Conservation (phyloP, 2,113 vertebrate species). For the Potamarius usumacintae region DNA sequence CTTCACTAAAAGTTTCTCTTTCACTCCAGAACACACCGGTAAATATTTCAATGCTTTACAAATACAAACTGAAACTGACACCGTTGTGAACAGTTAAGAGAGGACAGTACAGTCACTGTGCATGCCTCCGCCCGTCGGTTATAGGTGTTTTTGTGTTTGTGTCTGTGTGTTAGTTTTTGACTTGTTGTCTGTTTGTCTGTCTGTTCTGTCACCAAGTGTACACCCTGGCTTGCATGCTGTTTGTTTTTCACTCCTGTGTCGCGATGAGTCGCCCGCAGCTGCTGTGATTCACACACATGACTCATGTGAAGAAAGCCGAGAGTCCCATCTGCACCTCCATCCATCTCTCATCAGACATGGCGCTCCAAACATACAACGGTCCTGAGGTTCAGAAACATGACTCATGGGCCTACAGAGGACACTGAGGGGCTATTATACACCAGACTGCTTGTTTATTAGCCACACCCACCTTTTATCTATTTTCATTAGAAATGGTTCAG, state of each 20-base stretch:
- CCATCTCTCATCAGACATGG: neutral
- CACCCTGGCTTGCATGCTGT: conserved; percentile 14
- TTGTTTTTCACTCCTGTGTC: conserved; percentile 39
- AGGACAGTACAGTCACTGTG: neutral
- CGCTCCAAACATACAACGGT: conserved; percentile 29
- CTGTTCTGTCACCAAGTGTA: conserved; percentile 28
- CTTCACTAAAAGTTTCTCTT: neutral
- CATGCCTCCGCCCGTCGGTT: neutral
- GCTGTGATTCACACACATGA: conserved; percentile 52
- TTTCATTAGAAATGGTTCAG: neutral
- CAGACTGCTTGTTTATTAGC: neutral
- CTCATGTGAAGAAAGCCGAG: conserved; percentile 37
- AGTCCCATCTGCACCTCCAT: conserved; percentile 37
- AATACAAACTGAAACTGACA: neutral
- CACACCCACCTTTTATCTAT: neutral
- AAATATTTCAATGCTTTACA: neutral
- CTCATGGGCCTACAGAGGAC: conserved; percentile 49
- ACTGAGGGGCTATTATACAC: conserved; percentile 9
- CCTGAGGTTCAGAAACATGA: conserved; percentile 12
- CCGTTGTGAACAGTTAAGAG: neutral
- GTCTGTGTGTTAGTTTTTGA: neutral
- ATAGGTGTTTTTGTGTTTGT: neutral
- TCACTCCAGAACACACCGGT: neutral
- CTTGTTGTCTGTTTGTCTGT: conserved; percentile 24
- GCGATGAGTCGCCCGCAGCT: conserved; percentile 48